Evolutionary conservation across 64 coral and sea anemone species (phyloP), one percentile per base, ranked within the genome.

Genomic region (Montipora capricornis): DNA sequence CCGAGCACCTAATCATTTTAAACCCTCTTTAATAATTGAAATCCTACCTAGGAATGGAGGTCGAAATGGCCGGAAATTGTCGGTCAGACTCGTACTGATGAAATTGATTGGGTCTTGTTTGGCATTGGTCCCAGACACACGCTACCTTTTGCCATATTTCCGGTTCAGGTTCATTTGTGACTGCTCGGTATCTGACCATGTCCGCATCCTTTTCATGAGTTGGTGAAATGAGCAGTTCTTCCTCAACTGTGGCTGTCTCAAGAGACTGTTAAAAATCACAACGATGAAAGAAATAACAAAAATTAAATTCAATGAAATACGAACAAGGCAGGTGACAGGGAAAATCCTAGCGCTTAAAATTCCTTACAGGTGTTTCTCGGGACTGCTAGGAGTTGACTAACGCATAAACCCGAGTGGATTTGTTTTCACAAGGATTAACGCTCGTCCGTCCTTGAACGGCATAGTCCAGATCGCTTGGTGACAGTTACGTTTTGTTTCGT

Each of bases 101-200:
- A 49, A 68, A 87, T 14, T 88, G 74, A 71, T 93, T 93, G 4
- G 58, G 77, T 45, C 92, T 48, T 51, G 51, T 67, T 48, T 93
- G 92, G 48, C 68, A 37, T 79, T 86, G 74, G 75, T 93, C 92
- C 92, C 92, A 93, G 74, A 9, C 60, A 58, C 74, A 60, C 22
- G 92, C 92, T 20, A 78, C 47, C 7, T 69, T 62, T 59, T 93
- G 92, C 92, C 92, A 93, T 67, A 88, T 78, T 16, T 62, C 83
- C 8, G 83, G 64, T 3, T 49, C 57, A 15, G 52, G 24, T 16
- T 90, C 77, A 58, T 78, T 22, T 58, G 46, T 79, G 4, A 52
- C 78, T 24, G 75, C 76, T 79, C 62, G 55, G 22, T 68, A 64
- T 70, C 89, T 76, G 17, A 81, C 89, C 5, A 90, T 12, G 45